Evolutionary conservation across 2,113 vertebrate genomes (phyloP).

Genomic region (Aleadryas rufinucha): DNA sequence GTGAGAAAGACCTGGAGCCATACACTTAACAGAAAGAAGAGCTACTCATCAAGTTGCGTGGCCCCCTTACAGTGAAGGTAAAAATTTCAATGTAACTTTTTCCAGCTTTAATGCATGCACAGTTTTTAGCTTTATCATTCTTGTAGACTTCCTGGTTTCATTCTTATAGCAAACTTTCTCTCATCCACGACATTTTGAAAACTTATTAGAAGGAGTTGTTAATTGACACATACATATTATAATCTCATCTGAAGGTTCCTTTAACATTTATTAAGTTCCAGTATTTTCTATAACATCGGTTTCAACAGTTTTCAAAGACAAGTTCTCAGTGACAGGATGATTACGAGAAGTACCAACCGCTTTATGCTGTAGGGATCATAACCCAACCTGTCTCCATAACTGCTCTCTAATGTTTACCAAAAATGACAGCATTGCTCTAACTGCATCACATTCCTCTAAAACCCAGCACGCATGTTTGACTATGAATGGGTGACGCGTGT

Average conservation of each 20-base stretch:
- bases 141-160: not conserved
- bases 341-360: not conserved
- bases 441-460: not conserved
- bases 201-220: not conserved
- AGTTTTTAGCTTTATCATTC: not conserved
- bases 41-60: not conserved
- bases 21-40: not conserved
- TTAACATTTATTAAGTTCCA: not conserved
- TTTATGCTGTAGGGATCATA: not conserved
- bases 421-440: not conserved
- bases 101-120: not conserved
- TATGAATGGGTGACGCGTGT: not conserved
- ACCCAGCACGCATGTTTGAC: not conserved
- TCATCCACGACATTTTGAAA: not conserved
- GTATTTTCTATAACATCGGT: not conserved
- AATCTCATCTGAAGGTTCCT: not conserved
- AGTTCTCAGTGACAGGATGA: not conserved
- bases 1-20: not conserved
- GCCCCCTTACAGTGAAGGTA: not conserved
- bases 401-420: not conserved
- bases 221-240: not conserved
- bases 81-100: not conserved
- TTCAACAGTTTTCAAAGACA: not conserved
- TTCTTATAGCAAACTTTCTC: not conserved
- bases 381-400: not conserved